phyloP scores from a whole-genome alignment of 2,797 vertebrate species.

The Tadarida brasiliensis region DNA sequence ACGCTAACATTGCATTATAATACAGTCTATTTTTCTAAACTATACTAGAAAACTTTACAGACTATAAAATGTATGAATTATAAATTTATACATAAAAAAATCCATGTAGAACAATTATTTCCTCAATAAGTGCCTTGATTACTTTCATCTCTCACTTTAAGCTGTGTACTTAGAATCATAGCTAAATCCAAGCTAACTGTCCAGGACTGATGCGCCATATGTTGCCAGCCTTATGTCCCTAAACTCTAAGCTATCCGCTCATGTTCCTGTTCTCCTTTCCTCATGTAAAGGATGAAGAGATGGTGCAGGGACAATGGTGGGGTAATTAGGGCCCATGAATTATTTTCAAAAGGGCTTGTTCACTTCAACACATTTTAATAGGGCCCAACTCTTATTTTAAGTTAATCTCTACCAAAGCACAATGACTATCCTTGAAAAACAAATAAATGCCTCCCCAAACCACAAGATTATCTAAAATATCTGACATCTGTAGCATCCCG shows the following conservation, averaged over 20 bases:
- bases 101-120: background rate
- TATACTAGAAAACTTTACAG: background rate
- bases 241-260: too few species aligned
- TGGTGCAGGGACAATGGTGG: too few species aligned
- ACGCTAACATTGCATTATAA: background rate
- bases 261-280: background rate
- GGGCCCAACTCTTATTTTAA: background rate
- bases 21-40: background rate
- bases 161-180: background rate
- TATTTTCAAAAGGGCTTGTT: background rate
- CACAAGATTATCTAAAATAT: background rate
- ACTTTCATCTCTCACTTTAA: background rate
- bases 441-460: background rate
- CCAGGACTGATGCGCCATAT: background rate
- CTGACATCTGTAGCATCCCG: background rate
- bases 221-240: background rate
- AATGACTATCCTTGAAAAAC: background rate
- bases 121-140: background rate
- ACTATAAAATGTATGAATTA: background rate
- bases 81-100: background rate
- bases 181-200: background rate
- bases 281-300: rapidly evolving
- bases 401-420: background rate
- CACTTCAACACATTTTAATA: background rate
- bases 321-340: background rate